Percentiles rank a stretch among this genome's conserved stretches.
These are phyloP conservation scores for Lasioglossum figueresi DNA, from an alignment of 2,888 invertebrate genomes.

Conservation along the genomic window DNA sequence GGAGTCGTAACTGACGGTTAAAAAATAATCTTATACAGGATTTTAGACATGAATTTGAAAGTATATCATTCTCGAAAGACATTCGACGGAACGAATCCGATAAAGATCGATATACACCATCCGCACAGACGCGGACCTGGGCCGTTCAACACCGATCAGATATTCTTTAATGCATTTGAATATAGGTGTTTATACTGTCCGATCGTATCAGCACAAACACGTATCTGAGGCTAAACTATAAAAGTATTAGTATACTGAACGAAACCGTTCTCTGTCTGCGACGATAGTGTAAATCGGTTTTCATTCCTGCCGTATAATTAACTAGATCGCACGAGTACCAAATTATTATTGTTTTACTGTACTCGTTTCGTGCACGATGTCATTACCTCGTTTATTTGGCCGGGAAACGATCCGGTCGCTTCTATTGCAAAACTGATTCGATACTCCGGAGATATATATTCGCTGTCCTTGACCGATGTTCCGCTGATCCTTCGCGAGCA, in stretches of 20 bases:
- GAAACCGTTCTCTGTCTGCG: no score
- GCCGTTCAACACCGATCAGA: no score
- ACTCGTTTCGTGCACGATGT: slow-evolving; percentile 35
- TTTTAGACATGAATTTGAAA: background rate
- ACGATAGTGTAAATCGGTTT: no score
- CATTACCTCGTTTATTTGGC: slow-evolving; percentile 51
- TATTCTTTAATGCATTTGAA: no score
- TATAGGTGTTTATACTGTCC: no score
- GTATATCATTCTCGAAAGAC: background rate
- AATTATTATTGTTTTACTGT: slow-evolving; percentile 42
- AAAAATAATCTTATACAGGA: no score
- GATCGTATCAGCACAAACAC: no score
- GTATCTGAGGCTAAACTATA: no score
- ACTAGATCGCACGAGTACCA: background rate
- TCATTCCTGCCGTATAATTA: slow-evolving; percentile 15
- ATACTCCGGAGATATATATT: slow-evolving; percentile 20
- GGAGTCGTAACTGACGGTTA: no score
- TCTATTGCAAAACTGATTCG: slow-evolving; percentile 49
- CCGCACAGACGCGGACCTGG: no score
- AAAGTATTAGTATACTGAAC: no score
- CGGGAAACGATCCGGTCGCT: slow-evolving; percentile 15
- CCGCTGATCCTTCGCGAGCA: background rate
- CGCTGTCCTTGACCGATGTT: slow-evolving; percentile 8
- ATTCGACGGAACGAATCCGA: background rate
- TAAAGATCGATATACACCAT: background rate